Evolutionary conservation across 1,140 invertebrate species (phyloP).

Genomic region (Zaprionus tsacasi): DNA sequence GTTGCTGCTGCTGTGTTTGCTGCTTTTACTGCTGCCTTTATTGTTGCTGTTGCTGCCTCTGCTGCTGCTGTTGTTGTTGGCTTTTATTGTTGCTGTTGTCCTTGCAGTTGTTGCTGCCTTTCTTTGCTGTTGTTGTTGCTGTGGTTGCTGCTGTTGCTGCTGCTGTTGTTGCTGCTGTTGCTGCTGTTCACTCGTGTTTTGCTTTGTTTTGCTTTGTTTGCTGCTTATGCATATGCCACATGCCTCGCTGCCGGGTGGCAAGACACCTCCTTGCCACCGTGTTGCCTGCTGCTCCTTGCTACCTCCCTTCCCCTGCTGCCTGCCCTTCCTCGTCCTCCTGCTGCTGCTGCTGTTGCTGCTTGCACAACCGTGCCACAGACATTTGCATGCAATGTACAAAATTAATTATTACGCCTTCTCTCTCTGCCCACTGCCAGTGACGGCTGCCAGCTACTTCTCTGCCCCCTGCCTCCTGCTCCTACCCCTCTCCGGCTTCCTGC

Average conservation of each 20-base stretch:
- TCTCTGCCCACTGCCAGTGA: slow-evolving; percentile 6
- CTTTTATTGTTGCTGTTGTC: slow-evolving; percentile 13
- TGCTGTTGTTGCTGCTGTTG: slow-evolving; percentile 20
- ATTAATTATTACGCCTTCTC: slow-evolving; percentile 76
- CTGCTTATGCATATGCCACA: slow-evolving; percentile 73
- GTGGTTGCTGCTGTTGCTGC: slow-evolving; percentile 14
- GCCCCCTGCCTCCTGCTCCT: background rate
- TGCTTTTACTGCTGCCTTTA: slow-evolving; percentile 7
- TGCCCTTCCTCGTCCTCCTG: background rate
- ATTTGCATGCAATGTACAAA: slow-evolving; percentile 81
- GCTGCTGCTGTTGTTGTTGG: slow-evolving; percentile 23
- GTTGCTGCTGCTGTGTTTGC: background rate
- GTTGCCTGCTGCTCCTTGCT: too few relatives aligned
- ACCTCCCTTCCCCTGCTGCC: background rate
- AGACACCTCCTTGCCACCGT: background rate
- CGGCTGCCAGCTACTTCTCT: slow-evolving; percentile 2
- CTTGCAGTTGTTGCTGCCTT: slow-evolving; percentile 10
- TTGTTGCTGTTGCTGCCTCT: slow-evolving; percentile 11
- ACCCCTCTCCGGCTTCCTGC: background rate
- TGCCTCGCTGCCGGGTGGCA: slow-evolving; percentile 17
- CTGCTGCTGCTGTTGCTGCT: background rate
- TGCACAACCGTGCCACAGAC: slow-evolving; percentile 52
- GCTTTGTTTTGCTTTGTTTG: slow-evolving; percentile 62
- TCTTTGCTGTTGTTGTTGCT: slow-evolving; percentile 16
- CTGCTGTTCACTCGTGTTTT: slow-evolving; percentile 36